These are phyloP conservation scores for Microplitis demolitor DNA, from an alignment of 1,140 invertebrate genomes.

Conservation along the genomic window DNA sequence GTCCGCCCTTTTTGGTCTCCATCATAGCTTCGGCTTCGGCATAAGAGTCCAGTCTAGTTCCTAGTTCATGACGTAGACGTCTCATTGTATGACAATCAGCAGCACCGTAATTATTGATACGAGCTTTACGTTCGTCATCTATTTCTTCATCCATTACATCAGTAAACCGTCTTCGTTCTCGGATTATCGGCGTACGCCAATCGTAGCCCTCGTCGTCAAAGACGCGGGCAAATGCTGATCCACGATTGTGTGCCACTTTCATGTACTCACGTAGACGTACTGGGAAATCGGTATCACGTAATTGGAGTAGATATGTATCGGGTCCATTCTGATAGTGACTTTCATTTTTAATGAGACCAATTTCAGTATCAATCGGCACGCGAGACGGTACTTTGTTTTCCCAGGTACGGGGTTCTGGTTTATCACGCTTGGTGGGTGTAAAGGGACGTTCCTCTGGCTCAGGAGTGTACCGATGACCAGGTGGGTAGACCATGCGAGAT, in stretches of 20 bases:
- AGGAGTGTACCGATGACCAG: constrained; percentile 79
- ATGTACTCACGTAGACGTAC: constrained; percentile 88
- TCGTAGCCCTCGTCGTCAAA: constrained; percentile 74
- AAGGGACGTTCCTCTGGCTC: constrained; percentile 67
- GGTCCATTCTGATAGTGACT: constrained; percentile 95
- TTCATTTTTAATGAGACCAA: constrained; percentile 79
- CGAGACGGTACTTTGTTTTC: constrained; percentile 75
- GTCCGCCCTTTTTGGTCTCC: constrained; percentile 78
- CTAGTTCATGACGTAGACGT: constrained; percentile 80
- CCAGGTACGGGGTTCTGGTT: constrained; percentile 64
- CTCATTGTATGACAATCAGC: constrained; percentile 73
- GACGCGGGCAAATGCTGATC: constrained; percentile 70
- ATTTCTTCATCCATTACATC: constrained; percentile 97
- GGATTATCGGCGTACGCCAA: constrained; percentile 82
- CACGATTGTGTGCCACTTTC: constrained; percentile 82
- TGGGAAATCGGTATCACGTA: constrained; percentile 91
- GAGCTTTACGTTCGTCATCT: constrained; percentile 82
- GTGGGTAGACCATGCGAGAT: constrained; percentile 93
- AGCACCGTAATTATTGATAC: constrained; percentile 78
- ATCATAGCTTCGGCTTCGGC: constrained; percentile 84
- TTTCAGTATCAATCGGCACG: constrained; percentile 81
- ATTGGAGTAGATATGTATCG: constrained; percentile 91
- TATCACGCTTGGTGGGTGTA: constrained; percentile 50
- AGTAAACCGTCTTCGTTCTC: constrained; percentile 87
- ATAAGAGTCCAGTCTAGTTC: constrained; percentile 77